These are phyloP conservation scores for Sycophila sp. DNA, from an alignment of 1,140 invertebrate species.

Conservation along the genomic window DNA sequence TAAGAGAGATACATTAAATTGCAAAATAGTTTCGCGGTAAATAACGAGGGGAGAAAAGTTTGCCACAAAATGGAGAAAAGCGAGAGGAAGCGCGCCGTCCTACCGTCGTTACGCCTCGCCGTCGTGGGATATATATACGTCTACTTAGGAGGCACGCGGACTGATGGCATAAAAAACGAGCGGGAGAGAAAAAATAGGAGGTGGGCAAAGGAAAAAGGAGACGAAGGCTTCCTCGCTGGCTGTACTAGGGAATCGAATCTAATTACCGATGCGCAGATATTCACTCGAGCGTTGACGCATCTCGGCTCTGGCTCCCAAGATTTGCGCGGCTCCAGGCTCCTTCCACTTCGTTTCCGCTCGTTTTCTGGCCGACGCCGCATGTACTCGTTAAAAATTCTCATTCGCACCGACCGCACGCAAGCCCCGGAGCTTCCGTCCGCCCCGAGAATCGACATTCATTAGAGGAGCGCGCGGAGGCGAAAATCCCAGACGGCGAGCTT, in stretches of 20 bases:
- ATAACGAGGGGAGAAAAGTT: constrained; percentile 49
- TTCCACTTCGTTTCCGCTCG: constrained; percentile 17
- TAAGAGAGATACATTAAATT: constrained; percentile 47
- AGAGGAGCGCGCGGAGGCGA: constrained; percentile 27
- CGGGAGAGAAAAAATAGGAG: too few relatives aligned
- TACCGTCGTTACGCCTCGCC: neutral
- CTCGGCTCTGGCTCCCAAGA: constrained; percentile 9
- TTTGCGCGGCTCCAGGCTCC: constrained; percentile 7
- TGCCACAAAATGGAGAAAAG: constrained; percentile 39
- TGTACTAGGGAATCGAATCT: constrained; percentile 55
- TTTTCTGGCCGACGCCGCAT: constrained; percentile 6
- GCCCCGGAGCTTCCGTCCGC: constrained; percentile 20
- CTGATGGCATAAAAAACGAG: too few relatives aligned
- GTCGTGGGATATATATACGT: neutral
- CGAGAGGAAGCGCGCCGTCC: constrained; percentile 28
- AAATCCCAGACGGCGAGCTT: constrained; percentile 23
- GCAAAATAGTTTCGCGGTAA: constrained; percentile 55
- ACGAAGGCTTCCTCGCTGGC: too few relatives aligned
- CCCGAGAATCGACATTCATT: constrained; percentile 35
- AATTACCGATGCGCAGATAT: constrained; percentile 60
- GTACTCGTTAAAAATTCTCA: constrained; percentile 38
- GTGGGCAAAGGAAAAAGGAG: too few relatives aligned
- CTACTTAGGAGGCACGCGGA: neutral
- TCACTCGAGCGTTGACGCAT: constrained; percentile 50
- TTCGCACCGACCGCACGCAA: constrained; percentile 11